Percentiles rank a stretch among this genome's conserved stretches.
Evolutionary conservation across 1,140 invertebrate species (phyloP).

Genomic region (Drosophila grimshawi): DNA sequence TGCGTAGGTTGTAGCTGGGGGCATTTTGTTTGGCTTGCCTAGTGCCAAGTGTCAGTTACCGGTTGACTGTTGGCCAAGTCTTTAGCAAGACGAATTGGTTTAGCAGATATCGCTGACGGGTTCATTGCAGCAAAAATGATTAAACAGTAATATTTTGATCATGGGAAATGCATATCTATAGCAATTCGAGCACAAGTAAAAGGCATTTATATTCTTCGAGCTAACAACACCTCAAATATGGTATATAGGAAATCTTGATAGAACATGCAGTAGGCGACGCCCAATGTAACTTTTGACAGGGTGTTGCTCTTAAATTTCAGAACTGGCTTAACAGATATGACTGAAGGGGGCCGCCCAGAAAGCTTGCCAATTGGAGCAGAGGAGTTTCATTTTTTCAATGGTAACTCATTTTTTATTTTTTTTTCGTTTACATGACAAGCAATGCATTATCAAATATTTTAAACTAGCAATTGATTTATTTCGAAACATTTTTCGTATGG

Average conservation of each 20-base stretch:
- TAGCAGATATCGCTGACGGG: conserved; percentile 40
- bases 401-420: neutral
- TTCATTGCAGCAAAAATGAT: conserved; percentile 15
- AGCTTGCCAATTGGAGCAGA: conserved; percentile 1
- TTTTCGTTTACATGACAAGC: neutral
- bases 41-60: neutral
- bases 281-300: neutral
- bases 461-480: conserved; percentile 66
- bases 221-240: neutral
- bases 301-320: neutral
- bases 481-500: conserved; percentile 59
- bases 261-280: neutral
- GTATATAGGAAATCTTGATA: neutral
- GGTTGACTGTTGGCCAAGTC: conserved; percentile 56
- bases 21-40: conserved; percentile 68
- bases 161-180: conserved; percentile 33
- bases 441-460: conserved; percentile 26
- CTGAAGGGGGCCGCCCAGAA: neutral
- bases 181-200: neutral
- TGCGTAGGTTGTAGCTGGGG: conserved; percentile 76
- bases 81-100: conserved; percentile 55
- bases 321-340: neutral
- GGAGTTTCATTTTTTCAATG: neutral
- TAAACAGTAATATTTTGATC: neutral
- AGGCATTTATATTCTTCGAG: neutral